Conservation (phyloP, 1,140 invertebrate species). For the Vanessa tameamea region DNA sequence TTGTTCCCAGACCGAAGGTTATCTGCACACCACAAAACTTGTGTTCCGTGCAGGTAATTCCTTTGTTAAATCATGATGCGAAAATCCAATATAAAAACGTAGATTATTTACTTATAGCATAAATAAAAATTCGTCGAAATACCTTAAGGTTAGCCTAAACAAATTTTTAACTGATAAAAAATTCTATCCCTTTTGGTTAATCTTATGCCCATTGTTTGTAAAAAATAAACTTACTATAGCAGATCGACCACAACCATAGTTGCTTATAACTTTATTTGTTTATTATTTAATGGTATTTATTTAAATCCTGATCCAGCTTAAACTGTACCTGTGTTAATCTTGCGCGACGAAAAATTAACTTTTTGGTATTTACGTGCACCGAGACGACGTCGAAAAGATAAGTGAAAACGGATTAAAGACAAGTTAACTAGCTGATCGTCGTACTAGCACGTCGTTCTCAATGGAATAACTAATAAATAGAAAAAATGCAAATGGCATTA, state of each 20-base stretch:
- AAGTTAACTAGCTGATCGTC: constrained; percentile 27
- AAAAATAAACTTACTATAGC: constrained; percentile 53
- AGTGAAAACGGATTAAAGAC: constrained; percentile 38
- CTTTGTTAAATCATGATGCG: constrained; percentile 38
- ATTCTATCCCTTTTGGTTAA: constrained; percentile 67
- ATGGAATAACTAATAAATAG: constrained; percentile 34
- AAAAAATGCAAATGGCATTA: constrained; percentile 28
- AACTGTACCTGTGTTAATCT: constrained; percentile 71
- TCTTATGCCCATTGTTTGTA: constrained; percentile 61
- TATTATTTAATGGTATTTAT: constrained; percentile 74
- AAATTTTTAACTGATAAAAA: constrained; percentile 67
- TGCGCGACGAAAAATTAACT: constrained; percentile 53
- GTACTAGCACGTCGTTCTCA: constrained; percentile 29
- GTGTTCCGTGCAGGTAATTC: constrained; percentile 55
- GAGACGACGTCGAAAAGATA: constrained; percentile 58
- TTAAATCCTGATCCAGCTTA: constrained; percentile 70
- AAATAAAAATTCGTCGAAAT: constrained; percentile 51
- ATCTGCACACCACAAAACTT: constrained; percentile 50
- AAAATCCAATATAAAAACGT: constrained; percentile 44
- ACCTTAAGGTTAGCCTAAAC: constrained; percentile 48
- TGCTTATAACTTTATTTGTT: constrained; percentile 62
- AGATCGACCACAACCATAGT: constrained; percentile 42
- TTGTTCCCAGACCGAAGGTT: constrained; percentile 54
- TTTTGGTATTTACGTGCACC: constrained; percentile 56
- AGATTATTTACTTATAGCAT: constrained; percentile 42